phyloP scores from a whole-genome alignment of 2,113 vertebrate species.

The Coreoperca whiteheadi region DNA sequence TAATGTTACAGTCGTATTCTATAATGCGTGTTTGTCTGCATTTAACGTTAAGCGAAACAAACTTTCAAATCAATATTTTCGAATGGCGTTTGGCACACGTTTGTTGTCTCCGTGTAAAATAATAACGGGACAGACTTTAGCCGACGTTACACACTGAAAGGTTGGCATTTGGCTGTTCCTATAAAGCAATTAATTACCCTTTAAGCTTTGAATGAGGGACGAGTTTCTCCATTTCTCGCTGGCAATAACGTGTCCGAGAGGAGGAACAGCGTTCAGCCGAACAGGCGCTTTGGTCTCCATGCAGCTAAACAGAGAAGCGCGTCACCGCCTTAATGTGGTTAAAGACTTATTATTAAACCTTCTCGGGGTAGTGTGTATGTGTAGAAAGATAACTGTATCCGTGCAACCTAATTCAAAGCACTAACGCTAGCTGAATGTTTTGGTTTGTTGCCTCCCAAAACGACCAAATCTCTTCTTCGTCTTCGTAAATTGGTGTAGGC shows the following conservation, averaged over 20 bases:
- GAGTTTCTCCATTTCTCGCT: conserved; percentile 91
- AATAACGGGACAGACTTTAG: neutral
- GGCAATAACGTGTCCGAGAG: conserved; percentile 87
- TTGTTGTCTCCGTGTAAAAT: neutral
- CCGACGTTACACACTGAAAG: neutral
- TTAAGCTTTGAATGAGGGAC: conserved; percentile 84
- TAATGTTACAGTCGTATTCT: fast-evolving
- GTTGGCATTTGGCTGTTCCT: neutral
- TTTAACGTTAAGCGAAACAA: neutral
- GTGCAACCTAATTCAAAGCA: neutral
- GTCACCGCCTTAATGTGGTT: neutral
- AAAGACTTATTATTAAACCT: neutral
- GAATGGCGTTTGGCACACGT: neutral
- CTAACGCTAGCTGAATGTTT: neutral
- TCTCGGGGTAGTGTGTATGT: fast-evolving
- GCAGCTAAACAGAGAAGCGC: neutral
- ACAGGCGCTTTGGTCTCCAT: conserved; percentile 57
- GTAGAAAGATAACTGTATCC: neutral
- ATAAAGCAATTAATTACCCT: conserved; percentile 78
- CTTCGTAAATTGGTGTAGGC: fast-evolving
- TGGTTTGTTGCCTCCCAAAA: neutral
- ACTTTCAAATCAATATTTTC: neutral
- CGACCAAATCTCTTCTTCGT: conserved; percentile 1
- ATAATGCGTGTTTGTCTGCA: fast-evolving
- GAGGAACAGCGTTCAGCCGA: conserved; percentile 77